Base-by-base conservation (phyloP, 2,113 vertebrate genomes). In the Hassar affinis region DNA sequence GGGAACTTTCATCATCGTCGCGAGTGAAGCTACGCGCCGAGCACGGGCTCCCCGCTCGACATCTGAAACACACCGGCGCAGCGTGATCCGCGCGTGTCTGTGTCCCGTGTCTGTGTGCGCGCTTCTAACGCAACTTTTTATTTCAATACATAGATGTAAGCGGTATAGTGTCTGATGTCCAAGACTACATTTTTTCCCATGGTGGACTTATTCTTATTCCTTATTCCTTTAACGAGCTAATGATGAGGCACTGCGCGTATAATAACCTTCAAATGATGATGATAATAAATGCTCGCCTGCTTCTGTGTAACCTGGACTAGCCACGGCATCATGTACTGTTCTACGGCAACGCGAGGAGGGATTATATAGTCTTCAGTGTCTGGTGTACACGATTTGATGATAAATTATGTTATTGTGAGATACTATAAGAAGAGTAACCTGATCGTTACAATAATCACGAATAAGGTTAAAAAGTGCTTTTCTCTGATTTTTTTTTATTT, bases 1-100 rank as follows among this genome's bases (percentile, higher is more conserved):
- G 38, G 81, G 85, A 88, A 85, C 86, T 85, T 88, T 88, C 84
- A 87, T 85, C 86, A 83, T 87, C 54, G 64, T 57, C 38, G 81
- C 72, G 42, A 85, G 72, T 74, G 69, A 85, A 85, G 78, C 84
- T 78, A 81, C 62, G 78, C 51, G 57, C 75, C 59, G 52, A 30
- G 82, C 78, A 22, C 54, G 7, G 84, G 76, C 84, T 68, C 64
- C 84, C 62, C 54, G 78, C 77, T 66, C 71, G 11, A 71, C 75
- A 80, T 80, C 80, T 64, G 49, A 81, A 81, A 71, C 84, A 84
- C 79, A 54, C 81, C 54, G 52, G 20, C 78, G 33, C 75, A 68
- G 81, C 81, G 49, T 80, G 84, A 81, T 78, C 77, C 42, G 38
- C 17, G 17, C 10, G 25, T 18, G 71, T 11, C 8, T 57, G 79